Conservation (phyloP, 1,140 invertebrate species). For the Diabrotica undecimpunctata region DNA sequence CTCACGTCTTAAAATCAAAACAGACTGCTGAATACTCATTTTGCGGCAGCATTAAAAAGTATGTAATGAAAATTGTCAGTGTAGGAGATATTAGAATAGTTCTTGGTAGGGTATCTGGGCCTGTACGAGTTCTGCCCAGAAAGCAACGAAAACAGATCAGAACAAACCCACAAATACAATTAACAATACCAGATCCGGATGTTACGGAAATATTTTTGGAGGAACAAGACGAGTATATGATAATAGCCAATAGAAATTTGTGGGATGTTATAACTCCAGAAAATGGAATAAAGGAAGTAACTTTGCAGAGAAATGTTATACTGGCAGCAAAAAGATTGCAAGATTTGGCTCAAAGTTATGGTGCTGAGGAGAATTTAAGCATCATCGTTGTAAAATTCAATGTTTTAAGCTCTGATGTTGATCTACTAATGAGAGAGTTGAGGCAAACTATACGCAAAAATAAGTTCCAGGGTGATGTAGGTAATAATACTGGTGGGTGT, state of each 20-base stretch:
- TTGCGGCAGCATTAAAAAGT: conserved; percentile 49
- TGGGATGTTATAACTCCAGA: conserved; percentile 74
- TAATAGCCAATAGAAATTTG: conserved; percentile 72
- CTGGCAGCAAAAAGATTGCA: conserved; percentile 76
- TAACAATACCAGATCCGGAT: conserved; percentile 69
- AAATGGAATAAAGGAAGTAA: conserved; percentile 70
- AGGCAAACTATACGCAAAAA: conserved; percentile 65
- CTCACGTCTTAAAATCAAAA: conserved; percentile 64
- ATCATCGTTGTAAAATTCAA: conserved; percentile 71
- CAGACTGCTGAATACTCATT: conserved; percentile 49
- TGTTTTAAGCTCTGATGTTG: conserved; percentile 61
- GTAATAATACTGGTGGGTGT: conserved; percentile 48
- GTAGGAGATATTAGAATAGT: conserved; percentile 70
- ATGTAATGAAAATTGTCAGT: conserved; percentile 65
- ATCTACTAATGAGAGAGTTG: conserved; percentile 71
- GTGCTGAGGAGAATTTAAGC: conserved; percentile 75
- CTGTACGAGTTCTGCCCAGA: conserved; percentile 54
- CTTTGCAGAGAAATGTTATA: conserved; percentile 69
- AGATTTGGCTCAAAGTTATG: conserved; percentile 78
- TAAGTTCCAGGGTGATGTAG: conserved; percentile 47
- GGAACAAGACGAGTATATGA: conserved; percentile 77
- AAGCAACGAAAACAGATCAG: conserved; percentile 58
- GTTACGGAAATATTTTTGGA: conserved; percentile 69
- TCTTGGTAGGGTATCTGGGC: conserved; percentile 61
- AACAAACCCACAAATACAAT: conserved; percentile 61